These are phyloP conservation scores for Rhinichthys klamathensis DNA, from an alignment of 2,113 vertebrate genomes.

Conservation along the genomic window DNA sequence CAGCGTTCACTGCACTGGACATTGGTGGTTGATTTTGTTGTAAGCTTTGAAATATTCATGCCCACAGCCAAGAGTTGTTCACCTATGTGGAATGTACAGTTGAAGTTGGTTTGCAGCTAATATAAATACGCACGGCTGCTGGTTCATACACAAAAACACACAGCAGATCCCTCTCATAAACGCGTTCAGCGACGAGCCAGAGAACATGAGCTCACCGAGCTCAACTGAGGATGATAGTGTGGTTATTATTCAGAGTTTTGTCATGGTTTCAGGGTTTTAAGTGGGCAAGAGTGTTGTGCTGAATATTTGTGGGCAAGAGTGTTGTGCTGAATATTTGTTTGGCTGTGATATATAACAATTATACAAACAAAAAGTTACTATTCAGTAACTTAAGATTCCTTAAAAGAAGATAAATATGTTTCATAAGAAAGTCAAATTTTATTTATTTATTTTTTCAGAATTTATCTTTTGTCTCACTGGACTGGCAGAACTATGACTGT, in stretches of 20 bases:
- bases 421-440: no score
- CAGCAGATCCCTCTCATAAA: constrained; percentile 54
- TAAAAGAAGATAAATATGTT: no score
- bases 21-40: constrained; percentile 64
- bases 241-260: neutral
- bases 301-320: no score
- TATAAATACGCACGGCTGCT: constrained; percentile 70
- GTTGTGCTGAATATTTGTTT: no score
- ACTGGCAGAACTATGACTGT: no score
- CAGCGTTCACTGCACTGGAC: constrained; percentile 68
- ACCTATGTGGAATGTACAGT: constrained; percentile 79
- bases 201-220: neutral
- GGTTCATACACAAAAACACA: constrained; percentile 52
- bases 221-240: constrained; percentile 16
- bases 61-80: constrained; percentile 71
- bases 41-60: constrained; percentile 72
- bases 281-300: no score
- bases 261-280: neutral
- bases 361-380: neutral
- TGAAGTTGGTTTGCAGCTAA: constrained; percentile 69
- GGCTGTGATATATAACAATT: neutral
- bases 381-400: neutral
- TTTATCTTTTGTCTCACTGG: no score
- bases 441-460: no score
- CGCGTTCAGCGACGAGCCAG: neutral